Conservation (phyloP, 1,140 invertebrate genomes). For the Gryllus bimaculatus region DNA sequence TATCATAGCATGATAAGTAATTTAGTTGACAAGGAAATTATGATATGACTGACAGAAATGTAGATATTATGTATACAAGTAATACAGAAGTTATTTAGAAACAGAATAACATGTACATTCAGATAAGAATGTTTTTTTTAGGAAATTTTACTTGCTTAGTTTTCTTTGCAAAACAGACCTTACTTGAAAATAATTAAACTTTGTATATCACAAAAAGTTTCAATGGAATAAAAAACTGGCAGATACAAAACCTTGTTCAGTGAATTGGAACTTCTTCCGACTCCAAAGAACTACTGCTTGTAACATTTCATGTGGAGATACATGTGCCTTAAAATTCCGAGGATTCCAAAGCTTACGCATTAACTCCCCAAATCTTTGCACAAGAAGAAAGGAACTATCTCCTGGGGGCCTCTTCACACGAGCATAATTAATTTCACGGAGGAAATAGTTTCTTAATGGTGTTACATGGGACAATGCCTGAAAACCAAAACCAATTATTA, state of each 20-base stretch:
- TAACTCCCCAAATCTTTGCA: conserved; percentile 94
- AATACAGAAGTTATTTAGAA: no score
- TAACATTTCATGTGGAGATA: conserved; percentile 99
- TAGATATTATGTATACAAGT: no score
- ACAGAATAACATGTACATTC: no score
- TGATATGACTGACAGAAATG: no score
- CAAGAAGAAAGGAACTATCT: conserved; percentile 81
- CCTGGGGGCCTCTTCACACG: conserved; percentile 84
- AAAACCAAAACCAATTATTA: conserved; percentile 24
- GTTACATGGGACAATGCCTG: conserved; percentile 90
- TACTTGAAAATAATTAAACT: no score
- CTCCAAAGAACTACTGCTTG: conserved; percentile 98
- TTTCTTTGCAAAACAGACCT: no score
- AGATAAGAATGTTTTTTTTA: no score
- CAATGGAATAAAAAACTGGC: not conserved
- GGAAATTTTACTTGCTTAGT: no score
- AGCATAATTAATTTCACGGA: conserved; percentile 87
- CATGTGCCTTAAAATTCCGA: conserved; percentile 97
- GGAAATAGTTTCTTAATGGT: conserved; percentile 89
- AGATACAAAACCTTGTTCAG: conserved; percentile 69
- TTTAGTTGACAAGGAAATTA: no score
- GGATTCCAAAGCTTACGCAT: conserved; percentile 99
- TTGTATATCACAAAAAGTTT: no score
- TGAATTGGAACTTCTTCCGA: conserved; percentile 97
- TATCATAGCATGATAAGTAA: no score